Evolutionary conservation across 2,797 vertebrate species (phyloP).

Genomic region (Melanotaenia nigrans): DNA sequence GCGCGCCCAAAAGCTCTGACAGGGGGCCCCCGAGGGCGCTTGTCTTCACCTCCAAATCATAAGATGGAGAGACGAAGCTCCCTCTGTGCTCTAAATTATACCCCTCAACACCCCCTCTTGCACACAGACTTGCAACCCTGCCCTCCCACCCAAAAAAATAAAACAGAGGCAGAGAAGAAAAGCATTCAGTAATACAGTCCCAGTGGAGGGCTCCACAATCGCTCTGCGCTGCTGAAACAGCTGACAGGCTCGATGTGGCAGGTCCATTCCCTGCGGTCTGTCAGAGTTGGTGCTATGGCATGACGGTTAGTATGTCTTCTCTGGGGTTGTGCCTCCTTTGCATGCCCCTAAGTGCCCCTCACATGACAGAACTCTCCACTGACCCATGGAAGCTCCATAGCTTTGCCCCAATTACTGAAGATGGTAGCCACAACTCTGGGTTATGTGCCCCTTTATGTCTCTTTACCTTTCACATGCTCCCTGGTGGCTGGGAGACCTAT

Average conservation of each 20-base stretch:
- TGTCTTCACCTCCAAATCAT: conserved; percentile 99
- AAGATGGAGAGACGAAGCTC: conserved; percentile 98
- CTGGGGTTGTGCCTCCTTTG: conserved; percentile 85
- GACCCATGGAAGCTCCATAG: conserved; percentile 67
- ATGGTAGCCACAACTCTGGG: conserved; percentile 65
- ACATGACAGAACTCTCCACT: conserved; percentile 79
- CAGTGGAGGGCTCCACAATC: conserved; percentile 93
- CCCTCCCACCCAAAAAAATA: conserved; percentile 74
- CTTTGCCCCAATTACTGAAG: conserved; percentile 69
- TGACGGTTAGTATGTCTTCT: conserved; percentile 90
- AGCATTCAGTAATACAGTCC: conserved; percentile 99
- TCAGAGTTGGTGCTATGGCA: conserved; percentile 90
- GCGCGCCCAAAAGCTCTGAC: conserved; percentile 96
- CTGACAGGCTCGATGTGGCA: conserved; percentile 92
- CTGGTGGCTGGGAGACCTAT: conserved; percentile 47
- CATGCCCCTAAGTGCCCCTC: conserved; percentile 85
- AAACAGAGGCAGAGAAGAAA: conserved; percentile 96
- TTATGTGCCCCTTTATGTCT: conserved; percentile 61
- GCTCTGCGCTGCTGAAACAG: conserved; percentile 94
- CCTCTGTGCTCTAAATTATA: conserved; percentile 99
- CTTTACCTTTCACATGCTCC: conserved; percentile 47
- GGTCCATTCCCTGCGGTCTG: conserved; percentile 88
- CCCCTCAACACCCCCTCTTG: conserved; percentile 79
- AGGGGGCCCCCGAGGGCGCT: conserved; percentile 98
- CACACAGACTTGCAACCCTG: conserved; percentile 63